Evolutionary conservation across 2,888 invertebrate genomes (phyloP), one percentile per base, ranked within the genome.

Genomic region (Diloba caeruleocephala): DNA sequence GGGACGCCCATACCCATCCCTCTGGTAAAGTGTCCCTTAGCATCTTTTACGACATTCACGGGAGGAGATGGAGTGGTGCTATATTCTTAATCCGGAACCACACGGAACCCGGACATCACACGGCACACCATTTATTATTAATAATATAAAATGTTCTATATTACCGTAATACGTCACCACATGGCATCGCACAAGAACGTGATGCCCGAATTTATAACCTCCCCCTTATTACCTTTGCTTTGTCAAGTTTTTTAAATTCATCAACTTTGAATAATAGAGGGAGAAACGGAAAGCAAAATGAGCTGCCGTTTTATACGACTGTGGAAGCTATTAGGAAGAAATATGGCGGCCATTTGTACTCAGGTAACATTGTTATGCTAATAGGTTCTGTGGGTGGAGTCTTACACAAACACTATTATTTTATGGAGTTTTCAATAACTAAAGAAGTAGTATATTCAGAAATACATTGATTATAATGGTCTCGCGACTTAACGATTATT

Each of bases 351-450:
- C 57, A 50, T 46, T 61, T 46, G 44, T 61, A 32, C 57, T 31
- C 61, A 63, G 51, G 61, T 62, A 41, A 57, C 63, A 51, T 62
- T 62, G 57, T 62, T 57, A 51, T 51, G 61, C 34, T 62, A 62
- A 62, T 57, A 21, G 25, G 13, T 39, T 39, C 49, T 44, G 45
- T 19, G 10, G 21, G 5, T 5, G n/a, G n/a, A 19, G 8, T 29
- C 34, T 10, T 53, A 42, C 46, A 58, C 46, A 50, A 39, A 6
- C 33, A 51, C 42, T 36, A 43, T 31, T 39, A 6, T 46, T 57
- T 36, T 34, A 39, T 39, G 38, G 7, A 6, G 5, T 19, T 21
- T 19, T 31, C 26, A 38, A 50, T 26, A 26, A 10, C 4, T 34
- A 33, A 10, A 7, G 12, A 4, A 19, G 25, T n/a, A 21, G n/a